A percentile compares a stretch with the other conserved stretches of the same genome.
Conservation (phyloP, 1,140 invertebrate species). For the Ephestia elutella region DNA sequence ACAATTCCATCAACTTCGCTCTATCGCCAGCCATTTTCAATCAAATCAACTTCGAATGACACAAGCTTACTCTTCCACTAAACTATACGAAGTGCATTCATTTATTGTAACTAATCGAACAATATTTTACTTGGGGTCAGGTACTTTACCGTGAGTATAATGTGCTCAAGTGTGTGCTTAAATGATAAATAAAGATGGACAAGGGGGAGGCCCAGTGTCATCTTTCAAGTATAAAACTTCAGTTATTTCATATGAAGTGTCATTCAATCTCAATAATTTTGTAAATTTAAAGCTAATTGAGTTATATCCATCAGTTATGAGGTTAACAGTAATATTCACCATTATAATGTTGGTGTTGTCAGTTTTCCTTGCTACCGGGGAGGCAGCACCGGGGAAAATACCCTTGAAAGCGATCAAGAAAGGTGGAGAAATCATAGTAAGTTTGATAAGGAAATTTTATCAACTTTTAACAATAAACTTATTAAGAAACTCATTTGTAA, state of each 20-base stretch:
- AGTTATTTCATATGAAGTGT: neutral
- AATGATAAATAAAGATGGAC: neutral
- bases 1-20: no score
- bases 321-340: neutral
- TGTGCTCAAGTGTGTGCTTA: neutral
- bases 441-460: neutral
- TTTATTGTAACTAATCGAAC: neutral
- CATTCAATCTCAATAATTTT: neutral
- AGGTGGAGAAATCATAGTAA: conserved; percentile 2
- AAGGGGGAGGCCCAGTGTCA: neutral
- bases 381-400: conserved; percentile 2
- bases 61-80: neutral
- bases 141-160: neutral
- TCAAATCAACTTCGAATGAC: no score
- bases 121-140: neutral
- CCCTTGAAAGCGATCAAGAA: conserved; percentile 5
- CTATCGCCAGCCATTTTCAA: no score
- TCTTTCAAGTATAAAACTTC: neutral
- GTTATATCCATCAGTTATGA: neutral
- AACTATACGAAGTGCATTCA: neutral
- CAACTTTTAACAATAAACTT: no score
- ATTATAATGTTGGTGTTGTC: neutral
- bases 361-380: neutral
- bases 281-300: neutral
- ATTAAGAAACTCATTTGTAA: no score